Base-by-base conservation (phyloP, 2,113 vertebrate species). In the Hippocampus abdominalis region DNA sequence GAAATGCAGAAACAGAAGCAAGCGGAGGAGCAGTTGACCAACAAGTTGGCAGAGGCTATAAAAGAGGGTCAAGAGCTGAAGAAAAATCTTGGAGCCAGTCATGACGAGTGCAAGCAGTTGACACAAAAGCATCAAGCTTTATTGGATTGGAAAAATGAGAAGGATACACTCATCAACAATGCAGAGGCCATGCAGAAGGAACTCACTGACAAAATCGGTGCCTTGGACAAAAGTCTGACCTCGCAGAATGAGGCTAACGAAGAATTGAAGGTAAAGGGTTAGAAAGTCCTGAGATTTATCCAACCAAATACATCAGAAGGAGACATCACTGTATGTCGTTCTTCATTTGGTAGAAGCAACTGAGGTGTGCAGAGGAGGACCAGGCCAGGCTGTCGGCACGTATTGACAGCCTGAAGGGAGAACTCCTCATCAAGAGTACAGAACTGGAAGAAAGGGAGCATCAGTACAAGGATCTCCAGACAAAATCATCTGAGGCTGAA, bases 81-180 rank as follows among this genome's bases (percentile, higher is more conserved):
- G 68, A 87, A 74, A 8, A 81, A 81, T 1, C 83, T 94, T 56
- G 80, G 53, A 44, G 64, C 66, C 6, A 93, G 91, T 42, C 92
- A 91, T 78, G 92, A 71, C 56, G 93, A 95, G 83, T 91, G 81
- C 76, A 89, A 91, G 62, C 86, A 91, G 46, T 21, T 94, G 71
- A 93, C 88, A 71, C 89, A 81, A 69, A 88, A 95, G 69, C 81
- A 88, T 81, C 69, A 78, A 74, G 69, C 74, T 69, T 89, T 96
- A 80, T 89, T 90, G 75, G 84, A 73, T 5, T 94, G 94, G 94
- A 97, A 94, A 83, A 91, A 77, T 21, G 93, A 96, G 86, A 93
- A 89, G 0, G 92, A 94, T 76, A 64, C 77, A 20, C 66, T 93
- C 69, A 66, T 95, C 49, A 89, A 81, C 81, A 79, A 92, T 51